Evolutionary conservation across 1,140 invertebrate species (phyloP), one percentile per base, ranked within the genome.

Genomic region (Tachypleus tridentatus): DNA sequence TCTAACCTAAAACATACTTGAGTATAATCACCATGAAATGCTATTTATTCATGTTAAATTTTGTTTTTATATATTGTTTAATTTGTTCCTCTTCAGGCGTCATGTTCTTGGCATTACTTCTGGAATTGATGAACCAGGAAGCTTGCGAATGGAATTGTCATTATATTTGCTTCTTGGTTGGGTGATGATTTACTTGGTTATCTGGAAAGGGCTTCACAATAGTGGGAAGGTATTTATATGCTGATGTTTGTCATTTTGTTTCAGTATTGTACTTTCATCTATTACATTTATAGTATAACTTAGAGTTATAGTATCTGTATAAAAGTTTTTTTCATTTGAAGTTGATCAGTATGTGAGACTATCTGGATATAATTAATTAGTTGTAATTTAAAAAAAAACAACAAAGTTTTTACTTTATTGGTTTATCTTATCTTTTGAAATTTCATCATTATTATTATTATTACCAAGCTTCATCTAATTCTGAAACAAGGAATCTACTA

Each of bases 161-260:
- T 61, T 75, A 8, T 78, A 72, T 51, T 67, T 79, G 7, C 54
- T 80, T 47, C 61, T 77, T 10, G 76, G 70, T 10, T 79, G 79
- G 78, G 58, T 75, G 51, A 65, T 80, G 49, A 78, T 78, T 29
- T 79, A 79, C 54, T 68, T 79, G 6, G 77, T 78, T 60, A 79
- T 79, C 60, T 80, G 78, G 69, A 76, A 74, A 71, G 78, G 78
- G 52, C 74, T 79, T 48, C 75, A 80, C 64, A 74, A 79, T 68
- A 80, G 77, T 59, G 79, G 78, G 68, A 79, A 79, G 70, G 76
- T 78, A 62, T 29, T 29, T 29, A 29, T 29, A 29, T 29, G 29
- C 29, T 29, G 29, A 29, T 29, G 29, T 29, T 29, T 29, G 61
- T 52, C 6, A 53, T 53, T 54, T 61, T 48, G 5, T 52, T 52